Conservation (phyloP, 2,888 invertebrate genomes). For the Galerucella nymphaeae region DNA sequence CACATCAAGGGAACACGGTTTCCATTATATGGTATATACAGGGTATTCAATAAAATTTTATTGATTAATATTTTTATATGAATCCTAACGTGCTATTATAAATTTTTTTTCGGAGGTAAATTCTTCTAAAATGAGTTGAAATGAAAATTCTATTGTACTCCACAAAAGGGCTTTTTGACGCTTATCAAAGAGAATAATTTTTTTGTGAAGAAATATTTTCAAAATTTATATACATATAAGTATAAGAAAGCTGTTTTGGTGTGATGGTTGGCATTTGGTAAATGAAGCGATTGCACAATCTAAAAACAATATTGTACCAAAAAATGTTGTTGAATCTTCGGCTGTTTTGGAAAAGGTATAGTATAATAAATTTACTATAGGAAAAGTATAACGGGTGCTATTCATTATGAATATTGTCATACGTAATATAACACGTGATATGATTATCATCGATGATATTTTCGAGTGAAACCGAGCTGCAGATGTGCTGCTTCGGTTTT, state of each 20-base stretch:
- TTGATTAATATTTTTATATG: too few species aligned
- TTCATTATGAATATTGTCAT: not conserved
- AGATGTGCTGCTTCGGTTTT: too few species aligned
- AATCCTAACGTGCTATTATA: not conserved
- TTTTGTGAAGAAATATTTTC: constrained; percentile 7
- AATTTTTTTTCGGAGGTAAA: not conserved
- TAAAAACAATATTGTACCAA: constrained; percentile 27
- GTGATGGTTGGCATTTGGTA: constrained; percentile 25
- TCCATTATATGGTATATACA: too few species aligned
- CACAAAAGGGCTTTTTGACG: constrained; percentile 31
- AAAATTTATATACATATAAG: not conserved
- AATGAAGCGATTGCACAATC: constrained; percentile 16
- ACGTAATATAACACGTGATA: too few species aligned
- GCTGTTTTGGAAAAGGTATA: constrained; percentile 24
- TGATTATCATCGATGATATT: too few species aligned
- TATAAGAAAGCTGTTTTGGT: constrained; percentile 18
- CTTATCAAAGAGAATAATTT: constrained; percentile 21
- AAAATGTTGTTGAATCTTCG: constrained; percentile 30
- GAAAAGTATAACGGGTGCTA: constrained; percentile 1
- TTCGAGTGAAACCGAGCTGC: too few species aligned
- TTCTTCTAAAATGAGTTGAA: not conserved
- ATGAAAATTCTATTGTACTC: constrained; percentile 4
- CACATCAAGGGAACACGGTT: too few species aligned
- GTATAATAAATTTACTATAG: not conserved
- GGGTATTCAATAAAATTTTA: too few species aligned